Percentiles rank a stretch among this genome's conserved stretches.
phyloP scores from a whole-genome alignment of 2,888 invertebrate genomes.

The Lithophane leautieri region DNA sequence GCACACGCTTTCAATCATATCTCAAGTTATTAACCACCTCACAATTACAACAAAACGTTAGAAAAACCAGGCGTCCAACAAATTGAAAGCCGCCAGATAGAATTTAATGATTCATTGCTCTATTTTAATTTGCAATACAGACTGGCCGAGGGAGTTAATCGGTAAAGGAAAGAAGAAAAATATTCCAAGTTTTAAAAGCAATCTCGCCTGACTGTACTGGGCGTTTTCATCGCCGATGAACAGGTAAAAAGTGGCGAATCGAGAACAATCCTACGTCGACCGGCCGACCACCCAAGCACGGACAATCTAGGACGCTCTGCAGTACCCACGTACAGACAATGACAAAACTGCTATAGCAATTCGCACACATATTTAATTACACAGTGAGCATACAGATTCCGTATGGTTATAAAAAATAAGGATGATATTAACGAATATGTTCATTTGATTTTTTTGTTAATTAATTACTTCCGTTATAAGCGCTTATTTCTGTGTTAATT shows the following conservation, averaged over 20 bases:
- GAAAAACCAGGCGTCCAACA: conserved; percentile 21
- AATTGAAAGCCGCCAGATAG: conserved; percentile 57
- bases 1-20: conserved; percentile 6
- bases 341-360: conserved; percentile 52
- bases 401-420: conserved; percentile 22
- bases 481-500: conserved; percentile 44
- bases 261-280: conserved; percentile 70
- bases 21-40: not conserved
- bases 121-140: conserved; percentile 72
- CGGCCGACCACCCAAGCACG: conserved; percentile 71
- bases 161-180: conserved; percentile 68
- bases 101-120: conserved; percentile 69
- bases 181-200: conserved; percentile 69
- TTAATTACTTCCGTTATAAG: conserved; percentile 30
- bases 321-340: conserved; percentile 55
- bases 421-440: conserved; percentile 9
- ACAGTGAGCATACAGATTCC: conserved; percentile 16
- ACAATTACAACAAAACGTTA: not conserved
- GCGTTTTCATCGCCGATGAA: conserved; percentile 61
- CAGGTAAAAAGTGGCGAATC: conserved; percentile 74
- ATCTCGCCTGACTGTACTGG: conserved; percentile 64
- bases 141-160: conserved; percentile 65
- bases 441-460: conserved; percentile 11
- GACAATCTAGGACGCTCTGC: conserved; percentile 70
- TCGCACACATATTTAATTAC: conserved; percentile 49